phyloP scores from a whole-genome alignment of 2,113 vertebrate species.

The Hipposideros armiger region DNA sequence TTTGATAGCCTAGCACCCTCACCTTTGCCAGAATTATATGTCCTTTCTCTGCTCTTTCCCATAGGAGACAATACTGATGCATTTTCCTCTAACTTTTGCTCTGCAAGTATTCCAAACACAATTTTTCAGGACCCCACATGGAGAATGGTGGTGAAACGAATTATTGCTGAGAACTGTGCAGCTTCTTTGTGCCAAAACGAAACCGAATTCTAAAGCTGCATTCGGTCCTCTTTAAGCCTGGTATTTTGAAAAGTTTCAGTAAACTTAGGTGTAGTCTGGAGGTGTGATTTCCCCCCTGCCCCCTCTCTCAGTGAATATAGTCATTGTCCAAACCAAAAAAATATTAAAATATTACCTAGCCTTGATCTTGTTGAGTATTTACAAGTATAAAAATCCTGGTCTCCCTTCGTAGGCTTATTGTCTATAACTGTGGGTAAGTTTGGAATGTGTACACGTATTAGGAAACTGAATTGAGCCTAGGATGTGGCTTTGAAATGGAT shows the following conservation, averaged over 20 bases:
- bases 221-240: not conserved
- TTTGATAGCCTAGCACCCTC: not conserved
- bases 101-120: not conserved
- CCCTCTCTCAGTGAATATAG: not conserved
- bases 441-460: not conserved
- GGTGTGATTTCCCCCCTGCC: not conserved
- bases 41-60: constrained; percentile 5
- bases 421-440: not conserved
- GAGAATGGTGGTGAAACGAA: not conserved
- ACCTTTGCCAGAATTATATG: not conserved
- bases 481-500: not conserved
- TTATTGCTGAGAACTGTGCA: not conserved
- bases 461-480: not conserved
- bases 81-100: constrained; percentile 19
- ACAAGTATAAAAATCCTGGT: not conserved
- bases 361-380: constrained; percentile 29
- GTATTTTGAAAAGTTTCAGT: constrained; percentile 5
- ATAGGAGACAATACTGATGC: not conserved
- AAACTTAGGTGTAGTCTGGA: not conserved
- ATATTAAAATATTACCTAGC: not conserved
- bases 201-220: not conserved
- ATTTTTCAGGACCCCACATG: not conserved
- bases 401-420: not conserved
- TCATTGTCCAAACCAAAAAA: not conserved
- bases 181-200: not conserved